Percentiles rank a stretch among this genome's conserved stretches.
phyloP scores from a whole-genome alignment of 37 sponge, comb jelly and placozoan genomes.

The Petrosia ficiformis region DNA sequence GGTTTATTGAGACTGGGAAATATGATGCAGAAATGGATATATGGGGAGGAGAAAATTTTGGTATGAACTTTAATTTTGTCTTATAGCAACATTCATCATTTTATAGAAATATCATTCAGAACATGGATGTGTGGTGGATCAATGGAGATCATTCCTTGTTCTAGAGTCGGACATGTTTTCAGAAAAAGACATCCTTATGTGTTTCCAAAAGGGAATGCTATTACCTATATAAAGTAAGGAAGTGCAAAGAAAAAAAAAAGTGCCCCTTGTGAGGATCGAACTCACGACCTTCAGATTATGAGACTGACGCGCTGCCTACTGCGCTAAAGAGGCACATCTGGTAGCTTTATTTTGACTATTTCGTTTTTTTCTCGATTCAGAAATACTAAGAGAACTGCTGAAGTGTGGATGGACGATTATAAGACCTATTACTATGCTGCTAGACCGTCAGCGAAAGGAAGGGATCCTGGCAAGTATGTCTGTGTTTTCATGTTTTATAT shows the following conservation, averaged over 20 bases:
- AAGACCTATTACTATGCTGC: slow-evolving; percentile 82
- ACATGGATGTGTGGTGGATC: slow-evolving; percentile 97
- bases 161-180: slow-evolving; percentile 98
- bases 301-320: too few species aligned
- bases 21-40: slow-evolving; percentile 98
- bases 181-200: slow-evolving; percentile 95
- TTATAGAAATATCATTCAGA: slow-evolving; percentile 90
- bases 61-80: slow-evolving; percentile 13
- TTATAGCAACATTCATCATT: neutral
- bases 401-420: slow-evolving; percentile 99
- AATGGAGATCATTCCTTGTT: slow-evolving; percentile 97
- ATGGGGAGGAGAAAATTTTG: slow-evolving; percentile 99
- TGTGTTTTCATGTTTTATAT: neutral
- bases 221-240: slow-evolving; percentile 84
- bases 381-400: slow-evolving; percentile 88
- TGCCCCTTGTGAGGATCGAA: too few species aligned
- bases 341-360: neutral
- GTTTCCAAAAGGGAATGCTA: slow-evolving; percentile 94
- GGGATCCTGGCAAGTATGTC: slow-evolving; percentile 33
- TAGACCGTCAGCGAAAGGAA: slow-evolving; percentile 67
- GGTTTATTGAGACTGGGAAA: slow-evolving; percentile 78
- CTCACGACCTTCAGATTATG: too few species aligned
- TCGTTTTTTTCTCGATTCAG: slow-evolving; percentile 16
- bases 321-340: neutral
- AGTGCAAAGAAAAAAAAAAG: neutral